phyloP scores from a whole-genome alignment of 2,797 vertebrate species.

The Danio kyathit region DNA sequence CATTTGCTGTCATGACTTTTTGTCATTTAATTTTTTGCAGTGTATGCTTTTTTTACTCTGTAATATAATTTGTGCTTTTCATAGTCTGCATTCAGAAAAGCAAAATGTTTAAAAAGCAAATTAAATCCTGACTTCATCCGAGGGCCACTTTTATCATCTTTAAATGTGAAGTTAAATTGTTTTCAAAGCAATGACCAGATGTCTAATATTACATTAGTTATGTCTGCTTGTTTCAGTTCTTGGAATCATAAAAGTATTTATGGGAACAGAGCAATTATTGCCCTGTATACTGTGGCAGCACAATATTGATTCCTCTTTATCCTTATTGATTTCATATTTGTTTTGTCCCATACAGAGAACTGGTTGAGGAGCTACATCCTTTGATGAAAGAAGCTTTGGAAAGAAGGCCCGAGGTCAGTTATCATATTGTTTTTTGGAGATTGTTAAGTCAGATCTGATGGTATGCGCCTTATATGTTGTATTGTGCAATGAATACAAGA shows the following conservation, averaged over 20 bases:
- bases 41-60: not conserved
- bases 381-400: slow-evolving; percentile 98
- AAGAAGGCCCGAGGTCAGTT: slow-evolving; percentile 94
- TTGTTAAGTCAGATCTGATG: slow-evolving; percentile 11
- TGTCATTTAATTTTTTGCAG: too few species aligned
- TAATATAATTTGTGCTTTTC: not conserved
- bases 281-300: slow-evolving; percentile 1
- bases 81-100: not conserved
- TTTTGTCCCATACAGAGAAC: slow-evolving; percentile 80
- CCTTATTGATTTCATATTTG: slow-evolving; percentile 10
- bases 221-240: slow-evolving; percentile 9
- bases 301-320: slow-evolving; percentile 31
- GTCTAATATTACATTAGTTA: slow-evolving; percentile 2
- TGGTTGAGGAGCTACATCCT: slow-evolving; percentile 96
- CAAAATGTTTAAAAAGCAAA: not conserved
- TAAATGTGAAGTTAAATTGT: not conserved
- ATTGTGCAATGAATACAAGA: not conserved
- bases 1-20: too few species aligned
- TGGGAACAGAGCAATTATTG: slow-evolving; percentile 20
- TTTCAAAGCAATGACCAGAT: not conserved
- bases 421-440: not conserved
- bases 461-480: not conserved
- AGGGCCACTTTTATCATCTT: not conserved
- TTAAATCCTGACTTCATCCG: too few species aligned
- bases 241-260: slow-evolving; percentile 34